These are phyloP conservation scores for Malacoctenus gilli DNA, from an alignment of 2,797 vertebrate species.

Conservation along the genomic window DNA sequence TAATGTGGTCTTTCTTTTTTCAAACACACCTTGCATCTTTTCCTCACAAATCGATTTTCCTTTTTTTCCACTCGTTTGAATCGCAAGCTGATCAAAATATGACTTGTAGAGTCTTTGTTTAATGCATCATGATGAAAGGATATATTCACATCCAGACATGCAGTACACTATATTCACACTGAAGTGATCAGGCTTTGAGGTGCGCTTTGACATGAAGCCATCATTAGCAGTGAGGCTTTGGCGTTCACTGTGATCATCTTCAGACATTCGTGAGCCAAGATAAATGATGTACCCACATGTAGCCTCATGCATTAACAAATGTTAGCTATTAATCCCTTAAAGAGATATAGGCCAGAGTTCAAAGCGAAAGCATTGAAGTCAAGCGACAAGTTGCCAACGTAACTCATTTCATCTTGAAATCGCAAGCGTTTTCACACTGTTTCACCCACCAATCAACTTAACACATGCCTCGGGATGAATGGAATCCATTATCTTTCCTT, in stretches of 20 bases:
- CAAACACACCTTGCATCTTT: too few species aligned
- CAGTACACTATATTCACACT: too few species aligned
- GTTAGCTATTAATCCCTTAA: conserved; percentile 48
- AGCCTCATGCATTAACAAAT: conserved; percentile 48
- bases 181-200: conserved; percentile 14
- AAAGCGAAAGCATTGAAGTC: conserved; percentile 53
- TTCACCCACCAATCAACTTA: conserved; percentile 78
- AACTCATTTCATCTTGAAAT: conserved; percentile 64
- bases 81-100: too few species aligned
- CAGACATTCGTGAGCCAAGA: conserved; percentile 31
- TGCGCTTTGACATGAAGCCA: conserved; percentile 17
- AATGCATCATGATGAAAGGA: too few species aligned
- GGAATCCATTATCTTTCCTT: conserved; percentile 71
- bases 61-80: too few species aligned
- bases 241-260: conserved; percentile 38
- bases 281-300: conserved; percentile 37
- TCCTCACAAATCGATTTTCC: too few species aligned
- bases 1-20: too few species aligned
- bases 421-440: conserved; percentile 58
- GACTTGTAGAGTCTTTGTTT: too few species aligned
- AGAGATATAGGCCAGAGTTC: conserved; percentile 48
- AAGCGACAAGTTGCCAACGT: conserved; percentile 52
- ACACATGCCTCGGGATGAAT: conserved; percentile 70
- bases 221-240: conserved; percentile 30
- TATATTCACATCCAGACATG: too few species aligned